phyloP scores from a whole-genome alignment of 1,140 invertebrate genomes.

The Heliconius himera region DNA sequence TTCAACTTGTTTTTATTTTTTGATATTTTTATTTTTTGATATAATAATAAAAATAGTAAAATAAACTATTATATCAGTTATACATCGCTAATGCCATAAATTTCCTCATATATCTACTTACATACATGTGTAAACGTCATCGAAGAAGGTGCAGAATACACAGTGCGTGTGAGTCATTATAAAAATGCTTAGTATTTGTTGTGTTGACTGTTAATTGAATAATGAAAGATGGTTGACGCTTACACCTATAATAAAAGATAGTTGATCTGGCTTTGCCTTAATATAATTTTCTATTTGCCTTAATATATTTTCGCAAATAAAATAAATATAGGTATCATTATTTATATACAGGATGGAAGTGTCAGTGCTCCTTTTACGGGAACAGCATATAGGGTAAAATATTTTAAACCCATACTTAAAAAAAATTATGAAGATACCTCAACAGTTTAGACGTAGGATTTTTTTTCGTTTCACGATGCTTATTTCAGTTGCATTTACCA shows the following conservation, averaged over 20 bases:
- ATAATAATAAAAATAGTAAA: background rate
- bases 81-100: background rate
- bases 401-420: too few relatives aligned
- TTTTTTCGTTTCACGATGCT: too few relatives aligned
- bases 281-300: background rate
- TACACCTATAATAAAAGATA: background rate
- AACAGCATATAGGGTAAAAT: too few relatives aligned
- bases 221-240: background rate
- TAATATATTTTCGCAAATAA: too few relatives aligned
- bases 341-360: too few relatives aligned
- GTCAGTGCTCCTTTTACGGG: too few relatives aligned
- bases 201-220: background rate
- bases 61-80: background rate
- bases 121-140: background rate
- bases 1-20: too few relatives aligned
- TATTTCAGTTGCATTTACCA: too few relatives aligned
- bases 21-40: too few relatives aligned
- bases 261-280: background rate
- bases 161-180: background rate
- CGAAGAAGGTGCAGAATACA: background rate
- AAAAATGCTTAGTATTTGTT: background rate
- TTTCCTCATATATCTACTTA: background rate
- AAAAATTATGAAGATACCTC: too few relatives aligned
- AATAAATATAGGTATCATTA: too few relatives aligned
- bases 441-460: too few relatives aligned